Base-by-base conservation (phyloP, 2,113 vertebrate species). In the Nothoprocta perdicaria region DNA sequence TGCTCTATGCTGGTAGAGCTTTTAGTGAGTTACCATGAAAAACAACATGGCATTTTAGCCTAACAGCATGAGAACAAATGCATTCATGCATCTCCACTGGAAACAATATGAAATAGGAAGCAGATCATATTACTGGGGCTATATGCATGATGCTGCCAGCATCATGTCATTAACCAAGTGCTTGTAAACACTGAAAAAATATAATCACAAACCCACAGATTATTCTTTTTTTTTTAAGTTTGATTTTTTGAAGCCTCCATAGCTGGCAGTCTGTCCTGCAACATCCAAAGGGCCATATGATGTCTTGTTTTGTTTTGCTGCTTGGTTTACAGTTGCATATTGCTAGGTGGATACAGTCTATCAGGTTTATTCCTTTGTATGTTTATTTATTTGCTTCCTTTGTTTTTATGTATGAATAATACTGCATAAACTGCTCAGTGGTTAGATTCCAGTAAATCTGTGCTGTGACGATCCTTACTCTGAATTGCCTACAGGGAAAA, bases 11-110 rank as follows among this genome's bases (percentile, higher is more conserved):
- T 80, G 61, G 61, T 78, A 87, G 75, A 68, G 76, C 79, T 95
- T 96, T 94, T 89, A 95, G 92, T 61, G 76, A 46, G 92, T 81
- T 94, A 81, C 82, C 6, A 4, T 89, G 89, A 88, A 93, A 94
- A 92, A 38, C 91, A 95, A 89, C 80, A 86, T 21, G 62, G 62
- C 48, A 58, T 93, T 95, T 95, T 86, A 93, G 91, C 93, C 73
- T 93, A 95, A 65, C 93, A 95, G 80, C 76, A 50, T 78, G 95
- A 71, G 12, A 91, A 29, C 48, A 88, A 91, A 81, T 43, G 57
- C 40, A 81, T 86, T 84, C 73, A 68, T 50, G 53, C 48, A 57
- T 85, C 61, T 74, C 73, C 35, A 66, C 61, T 92, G 82, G 80
- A 93, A 94, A 84, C n/a, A 78, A 88, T 77, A 84, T 33, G 53